A percentile compares a stretch with the other conserved stretches of the same genome.
Conservation (phyloP, 1,140 invertebrate species). For the Magallana ariakensis region DNA sequence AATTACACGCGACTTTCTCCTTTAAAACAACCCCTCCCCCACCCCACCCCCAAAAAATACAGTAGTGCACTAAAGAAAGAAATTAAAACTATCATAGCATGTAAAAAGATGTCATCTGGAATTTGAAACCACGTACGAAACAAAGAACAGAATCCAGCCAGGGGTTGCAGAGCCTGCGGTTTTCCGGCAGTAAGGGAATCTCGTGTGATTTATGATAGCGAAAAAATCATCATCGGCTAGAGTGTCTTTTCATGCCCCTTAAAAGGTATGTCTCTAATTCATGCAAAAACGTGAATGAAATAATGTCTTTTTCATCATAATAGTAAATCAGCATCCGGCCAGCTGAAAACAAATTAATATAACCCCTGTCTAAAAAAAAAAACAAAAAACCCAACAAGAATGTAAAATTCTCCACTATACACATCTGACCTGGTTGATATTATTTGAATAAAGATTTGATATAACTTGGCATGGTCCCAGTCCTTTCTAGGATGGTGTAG, state of each 20-base stretch:
- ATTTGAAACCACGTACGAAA: no score
- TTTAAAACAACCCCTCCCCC: no score
- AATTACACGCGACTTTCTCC: no score
- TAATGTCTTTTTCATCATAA: neutral
- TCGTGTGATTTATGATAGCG: slow-evolving; percentile 7
- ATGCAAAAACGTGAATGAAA: slow-evolving; percentile 25
- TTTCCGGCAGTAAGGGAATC: slow-evolving; percentile 4
- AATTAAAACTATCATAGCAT: no score
- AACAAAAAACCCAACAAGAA: no score
- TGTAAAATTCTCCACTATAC: neutral
- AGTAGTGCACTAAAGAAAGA: no score
- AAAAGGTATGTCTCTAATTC: neutral
- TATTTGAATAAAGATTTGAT: no score
- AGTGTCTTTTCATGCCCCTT: neutral
- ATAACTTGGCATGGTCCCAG: no score
- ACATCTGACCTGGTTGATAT: no score
- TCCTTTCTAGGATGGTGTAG: neutral
- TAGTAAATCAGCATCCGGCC: no score
- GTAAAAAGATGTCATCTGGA: no score
- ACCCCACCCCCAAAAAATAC: no score
- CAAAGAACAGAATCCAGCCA: neutral
- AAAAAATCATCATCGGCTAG: slow-evolving; percentile 4
- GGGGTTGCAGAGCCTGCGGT: neutral
- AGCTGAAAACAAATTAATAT: neutral
- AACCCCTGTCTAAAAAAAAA: neutral